Evolutionary conservation across 2,888 invertebrate genomes (phyloP), one percentile per base, ranked within the genome.

Genomic region (Lamellibrachia columna): DNA sequence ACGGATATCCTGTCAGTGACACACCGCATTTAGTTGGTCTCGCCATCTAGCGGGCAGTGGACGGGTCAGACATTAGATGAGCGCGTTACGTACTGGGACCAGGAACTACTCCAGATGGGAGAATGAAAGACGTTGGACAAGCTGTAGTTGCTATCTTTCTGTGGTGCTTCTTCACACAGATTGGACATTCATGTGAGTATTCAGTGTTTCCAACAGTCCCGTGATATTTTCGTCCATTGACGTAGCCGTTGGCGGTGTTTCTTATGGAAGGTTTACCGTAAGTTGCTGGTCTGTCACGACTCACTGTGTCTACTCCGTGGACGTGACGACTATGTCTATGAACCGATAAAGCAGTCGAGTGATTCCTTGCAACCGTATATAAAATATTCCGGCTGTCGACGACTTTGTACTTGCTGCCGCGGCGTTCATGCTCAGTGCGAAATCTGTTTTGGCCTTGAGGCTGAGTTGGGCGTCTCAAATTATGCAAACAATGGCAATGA

Each of bases 151-250:
- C 75, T 75, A n/a, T 75, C 75, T 22, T n/a, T 75, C 75, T 75
- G 75, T 75, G 15, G 75, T 75, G 75, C n/a, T 75, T 75, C 75
- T 75, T 75, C 75, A 75, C 75, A 75, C 75, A 75, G 75, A 75
- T 75, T 75, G 75, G 75, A 22, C 75, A 75, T 75, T 75, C n/a
- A 75, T 75, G 75, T 75, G 75, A 75, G 75, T 75, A 75, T 75
- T 75, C 6, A 15, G 75, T 75, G 2, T 22, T 75, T 75, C 75
- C 2, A 22, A 75, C 75, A 3, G 22, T 75, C 22, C 22, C 22
- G 22, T 75, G 75, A 75, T 4, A 6, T 75, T 55, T 11, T 75
- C 75, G 2, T 4, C 22, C 22, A 22, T 6, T 6, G n/a, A 22
- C 3, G 6, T 75, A 6, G 75, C 15, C 3, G n/a, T 75, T 75